phyloP scores from a whole-genome alignment of 64 coral and sea anemone genomes.

The Stichodactyla helianthus region DNA sequence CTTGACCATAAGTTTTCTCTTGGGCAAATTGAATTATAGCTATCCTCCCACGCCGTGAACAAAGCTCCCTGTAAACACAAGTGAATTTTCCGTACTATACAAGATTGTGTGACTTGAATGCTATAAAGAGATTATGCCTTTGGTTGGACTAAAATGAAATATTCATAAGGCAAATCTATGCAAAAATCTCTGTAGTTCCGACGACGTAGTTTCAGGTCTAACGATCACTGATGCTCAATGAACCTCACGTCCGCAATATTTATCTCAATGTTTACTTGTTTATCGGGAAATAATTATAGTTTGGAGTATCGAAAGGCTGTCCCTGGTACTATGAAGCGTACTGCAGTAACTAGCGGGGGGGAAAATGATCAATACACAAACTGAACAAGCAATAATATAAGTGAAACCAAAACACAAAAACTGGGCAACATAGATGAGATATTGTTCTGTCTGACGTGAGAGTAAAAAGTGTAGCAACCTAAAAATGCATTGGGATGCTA shows the following conservation, averaged over 20 bases:
- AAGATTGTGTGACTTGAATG: background rate
- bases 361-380: background rate
- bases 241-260: background rate
- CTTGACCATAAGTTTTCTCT: background rate
- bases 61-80: background rate
- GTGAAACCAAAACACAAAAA: background rate
- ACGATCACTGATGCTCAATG: background rate
- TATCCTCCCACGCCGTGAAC: background rate
- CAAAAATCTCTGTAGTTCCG: background rate
- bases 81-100: background rate
- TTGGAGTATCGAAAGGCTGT: no score
- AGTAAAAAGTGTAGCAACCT: background rate
- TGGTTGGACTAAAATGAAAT: background rate
- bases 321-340: no score
- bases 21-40: background rate
- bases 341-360: no score
- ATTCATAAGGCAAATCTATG: background rate
- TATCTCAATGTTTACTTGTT: background rate
- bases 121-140: background rate
- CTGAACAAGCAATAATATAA: background rate
- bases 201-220: background rate
- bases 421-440: background rate
- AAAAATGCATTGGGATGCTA: background rate
- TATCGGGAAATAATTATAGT: background rate
- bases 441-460: background rate